Evolutionary conservation across 2,888 invertebrate genomes (phyloP).

Genomic region (Apodemia mormo): DNA sequence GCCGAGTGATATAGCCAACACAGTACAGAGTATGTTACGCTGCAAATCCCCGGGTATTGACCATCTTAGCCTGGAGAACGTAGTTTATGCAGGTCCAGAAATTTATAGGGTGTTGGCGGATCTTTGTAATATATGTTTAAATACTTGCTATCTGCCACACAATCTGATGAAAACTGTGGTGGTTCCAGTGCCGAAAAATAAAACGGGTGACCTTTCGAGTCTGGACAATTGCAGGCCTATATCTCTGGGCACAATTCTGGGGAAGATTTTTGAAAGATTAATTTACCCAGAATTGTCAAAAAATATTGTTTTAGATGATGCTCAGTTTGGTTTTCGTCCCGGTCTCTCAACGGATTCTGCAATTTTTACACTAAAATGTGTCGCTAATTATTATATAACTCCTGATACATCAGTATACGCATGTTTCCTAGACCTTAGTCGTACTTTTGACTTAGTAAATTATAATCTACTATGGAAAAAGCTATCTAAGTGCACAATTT

Average conservation of each 20-base stretch:
- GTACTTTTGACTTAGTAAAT: neutral
- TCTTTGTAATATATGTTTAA: no score
- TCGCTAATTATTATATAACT: constrained; percentile 24
- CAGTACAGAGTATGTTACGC: no score
- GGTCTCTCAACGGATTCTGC: constrained; percentile 36
- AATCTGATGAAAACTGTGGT: no score
- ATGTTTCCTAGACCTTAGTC: neutral
- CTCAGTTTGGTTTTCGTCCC: constrained; percentile 34
- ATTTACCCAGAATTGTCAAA: constrained; percentile 26
- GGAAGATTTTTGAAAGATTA: constrained; percentile 33
- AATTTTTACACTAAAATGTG: constrained; percentile 34
- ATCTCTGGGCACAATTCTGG: constrained; percentile 33
- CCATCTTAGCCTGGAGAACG: no score
- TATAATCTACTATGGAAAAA: no score
- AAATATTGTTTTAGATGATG: neutral
- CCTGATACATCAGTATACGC: neutral
- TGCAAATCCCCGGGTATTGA: no score
- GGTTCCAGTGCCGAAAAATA: constrained; percentile 28
- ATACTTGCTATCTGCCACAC: no score
- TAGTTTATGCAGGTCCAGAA: no score
- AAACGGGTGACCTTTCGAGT: constrained; percentile 28
- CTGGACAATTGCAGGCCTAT: constrained; percentile 33
- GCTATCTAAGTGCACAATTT: neutral
- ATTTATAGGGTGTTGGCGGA: no score
- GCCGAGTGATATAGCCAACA: no score